Evolutionary conservation across 2,888 invertebrate species (phyloP).

Genomic region (Stratiomys singularior): DNA sequence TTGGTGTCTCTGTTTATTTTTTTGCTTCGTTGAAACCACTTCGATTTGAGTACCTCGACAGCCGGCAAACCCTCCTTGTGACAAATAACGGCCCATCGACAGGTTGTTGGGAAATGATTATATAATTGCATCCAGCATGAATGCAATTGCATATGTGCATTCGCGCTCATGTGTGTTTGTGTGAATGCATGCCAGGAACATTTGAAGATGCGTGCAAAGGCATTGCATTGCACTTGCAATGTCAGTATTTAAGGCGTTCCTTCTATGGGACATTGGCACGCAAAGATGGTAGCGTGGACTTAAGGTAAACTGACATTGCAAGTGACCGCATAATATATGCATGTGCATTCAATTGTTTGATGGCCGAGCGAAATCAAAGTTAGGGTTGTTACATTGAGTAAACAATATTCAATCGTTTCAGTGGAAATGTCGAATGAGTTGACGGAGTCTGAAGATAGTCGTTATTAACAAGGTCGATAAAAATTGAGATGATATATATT

Average conservation of each 20-base stretch:
- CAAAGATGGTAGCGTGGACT: slow-evolving; percentile 24
- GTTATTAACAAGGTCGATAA: too few species aligned
- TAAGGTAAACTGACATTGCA: not conserved
- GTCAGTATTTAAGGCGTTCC: slow-evolving; percentile 23
- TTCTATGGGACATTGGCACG: slow-evolving; percentile 9
- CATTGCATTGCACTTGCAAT: slow-evolving; percentile 21
- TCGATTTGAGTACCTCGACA: not conserved
- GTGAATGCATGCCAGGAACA: too few species aligned
- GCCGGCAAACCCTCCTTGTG: slow-evolving; percentile 6
- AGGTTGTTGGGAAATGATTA: slow-evolving; percentile 39
- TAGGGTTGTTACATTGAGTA: not conserved
- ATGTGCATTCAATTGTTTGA: not conserved
- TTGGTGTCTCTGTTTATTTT: too few species aligned
- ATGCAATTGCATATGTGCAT: not conserved
- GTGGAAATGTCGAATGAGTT: not conserved
- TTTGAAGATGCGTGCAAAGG: too few species aligned
- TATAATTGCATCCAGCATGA: slow-evolving; percentile 10
- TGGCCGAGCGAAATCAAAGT: not conserved
- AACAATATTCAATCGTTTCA: not conserved
- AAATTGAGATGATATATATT: too few species aligned
- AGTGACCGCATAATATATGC: not conserved
- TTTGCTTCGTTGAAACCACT: slow-evolving; percentile 23
- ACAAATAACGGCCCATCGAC: slow-evolving; percentile 42
- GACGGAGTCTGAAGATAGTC: too few species aligned
- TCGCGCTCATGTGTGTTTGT: too few species aligned